These are phyloP conservation scores for Kryptopterus vitreolus DNA, from an alignment of 2,797 vertebrate species.

Conservation along the genomic window DNA sequence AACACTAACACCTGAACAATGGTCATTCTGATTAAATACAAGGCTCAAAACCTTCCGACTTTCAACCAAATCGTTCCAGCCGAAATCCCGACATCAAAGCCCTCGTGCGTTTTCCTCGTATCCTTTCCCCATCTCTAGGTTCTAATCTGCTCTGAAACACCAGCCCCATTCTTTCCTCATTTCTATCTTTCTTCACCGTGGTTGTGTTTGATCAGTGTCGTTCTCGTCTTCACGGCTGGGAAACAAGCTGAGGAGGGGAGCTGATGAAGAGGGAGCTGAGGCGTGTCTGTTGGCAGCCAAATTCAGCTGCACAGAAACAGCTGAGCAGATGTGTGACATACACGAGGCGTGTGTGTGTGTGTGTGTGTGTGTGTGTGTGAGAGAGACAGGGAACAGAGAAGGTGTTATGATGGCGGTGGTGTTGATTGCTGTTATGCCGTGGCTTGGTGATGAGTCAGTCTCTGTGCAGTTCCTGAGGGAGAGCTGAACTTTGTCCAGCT, in stretches of 20 bases:
- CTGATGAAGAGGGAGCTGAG: slow-evolving; percentile 46
- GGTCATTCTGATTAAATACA: slow-evolving; percentile 20
- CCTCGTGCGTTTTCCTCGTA: slow-evolving; percentile 6
- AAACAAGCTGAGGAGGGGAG: neutral
- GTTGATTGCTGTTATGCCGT: slow-evolving; percentile 50
- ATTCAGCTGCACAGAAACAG: slow-evolving; percentile 44
- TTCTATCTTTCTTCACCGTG: slow-evolving; percentile 19
- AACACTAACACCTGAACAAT: neutral
- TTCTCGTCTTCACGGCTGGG: slow-evolving; percentile 19
- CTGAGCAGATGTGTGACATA: slow-evolving; percentile 44
- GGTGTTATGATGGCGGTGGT: slow-evolving; percentile 52
- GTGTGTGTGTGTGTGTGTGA: slow-evolving; percentile 21
- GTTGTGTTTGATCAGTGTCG: slow-evolving; percentile 24
- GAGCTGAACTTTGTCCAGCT: slow-evolving; percentile 26
- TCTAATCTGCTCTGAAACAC: slow-evolving; percentile 1
- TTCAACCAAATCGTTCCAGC: neutral
- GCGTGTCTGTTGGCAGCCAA: slow-evolving; percentile 41
- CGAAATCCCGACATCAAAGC: slow-evolving; percentile 27
- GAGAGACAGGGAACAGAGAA: slow-evolving; percentile 21
- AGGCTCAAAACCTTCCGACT: neutral
- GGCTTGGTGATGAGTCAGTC: slow-evolving; percentile 49
- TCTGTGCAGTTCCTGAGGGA: slow-evolving; percentile 5
- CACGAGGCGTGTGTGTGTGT: slow-evolving; percentile 16
- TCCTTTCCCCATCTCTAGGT: slow-evolving; percentile 24
- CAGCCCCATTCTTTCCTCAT: slow-evolving; percentile 12